Evolutionary conservation across 2,113 vertebrate genomes (phyloP).

Genomic region (Platichthys flesus): DNA sequence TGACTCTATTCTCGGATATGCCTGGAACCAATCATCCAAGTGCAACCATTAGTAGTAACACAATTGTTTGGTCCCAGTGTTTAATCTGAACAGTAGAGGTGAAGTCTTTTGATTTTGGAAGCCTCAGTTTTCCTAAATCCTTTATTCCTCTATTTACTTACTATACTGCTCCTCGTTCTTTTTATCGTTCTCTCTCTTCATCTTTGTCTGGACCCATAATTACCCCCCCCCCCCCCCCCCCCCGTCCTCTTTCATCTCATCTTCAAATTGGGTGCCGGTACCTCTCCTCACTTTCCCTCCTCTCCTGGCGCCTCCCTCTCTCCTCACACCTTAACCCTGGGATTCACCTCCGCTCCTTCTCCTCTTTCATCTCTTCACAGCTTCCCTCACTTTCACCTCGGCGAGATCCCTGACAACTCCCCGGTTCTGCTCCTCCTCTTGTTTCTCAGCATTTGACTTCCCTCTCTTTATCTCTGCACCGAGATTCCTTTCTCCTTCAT

Average conservation of each 20-base stretch:
- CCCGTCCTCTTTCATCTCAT: neutral
- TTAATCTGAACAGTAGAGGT: no score
- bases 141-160: neutral
- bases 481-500: conserved; percentile 1
- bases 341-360: conserved; percentile 20
- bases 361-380: conserved; percentile 13
- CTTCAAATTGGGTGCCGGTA: neutral
- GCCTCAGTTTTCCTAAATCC: no score
- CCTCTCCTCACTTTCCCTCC: neutral
- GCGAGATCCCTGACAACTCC: neutral
- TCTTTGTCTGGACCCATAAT: neutral
- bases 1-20: no score
- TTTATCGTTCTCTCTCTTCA: neutral
- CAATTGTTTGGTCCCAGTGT: no score
- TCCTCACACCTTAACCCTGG: conserved; percentile 22
- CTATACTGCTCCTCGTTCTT: neutral
- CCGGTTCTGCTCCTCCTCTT: conserved; percentile 12
- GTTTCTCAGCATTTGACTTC: no score
- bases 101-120: no score
- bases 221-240: no score
- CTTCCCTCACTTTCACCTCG: neutral
- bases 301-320: neutral
- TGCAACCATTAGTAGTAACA: no score
- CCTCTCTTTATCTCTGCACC: neutral
- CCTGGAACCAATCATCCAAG: no score